Conservation (phyloP, 2,797 vertebrate genomes). For the Urocyon cinereoargenteus region DNA sequence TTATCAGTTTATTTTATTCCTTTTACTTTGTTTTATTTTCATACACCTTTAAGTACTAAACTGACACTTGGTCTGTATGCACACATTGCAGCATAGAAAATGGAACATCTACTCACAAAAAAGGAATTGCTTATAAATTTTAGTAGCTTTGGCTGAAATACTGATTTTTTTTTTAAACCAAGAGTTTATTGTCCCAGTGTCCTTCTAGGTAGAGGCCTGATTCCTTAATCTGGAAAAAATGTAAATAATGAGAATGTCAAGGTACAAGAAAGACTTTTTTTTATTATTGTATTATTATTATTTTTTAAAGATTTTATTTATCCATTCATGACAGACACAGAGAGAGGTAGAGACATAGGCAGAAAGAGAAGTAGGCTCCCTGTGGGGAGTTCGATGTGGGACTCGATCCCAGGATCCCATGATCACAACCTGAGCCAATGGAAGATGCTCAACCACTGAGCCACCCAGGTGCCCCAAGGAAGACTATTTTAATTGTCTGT, state of each 20-base stretch:
- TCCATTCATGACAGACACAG: too few species aligned
- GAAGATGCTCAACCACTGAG: too few species aligned
- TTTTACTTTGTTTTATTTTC: neutral
- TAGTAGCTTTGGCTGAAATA: neutral
- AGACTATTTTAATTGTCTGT: neutral
- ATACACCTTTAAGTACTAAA: neutral
- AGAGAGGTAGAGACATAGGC: too few species aligned
- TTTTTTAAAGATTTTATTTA: too few species aligned
- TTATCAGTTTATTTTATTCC: neutral
- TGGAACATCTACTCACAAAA: neutral
- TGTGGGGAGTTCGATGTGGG: too few species aligned
- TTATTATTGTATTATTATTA: too few species aligned
- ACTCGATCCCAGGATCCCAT: too few species aligned
- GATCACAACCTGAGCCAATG: too few species aligned
- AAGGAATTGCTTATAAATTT: neutral
- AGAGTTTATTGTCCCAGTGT: neutral
- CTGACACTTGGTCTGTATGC: neutral
- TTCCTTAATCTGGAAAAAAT: neutral
- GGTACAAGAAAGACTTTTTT: neutral
- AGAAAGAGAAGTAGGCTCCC: too few species aligned
- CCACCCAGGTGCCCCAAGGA: neutral
- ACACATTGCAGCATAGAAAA: neutral
- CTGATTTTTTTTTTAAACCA: neutral
- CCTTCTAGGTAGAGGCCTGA: neutral
- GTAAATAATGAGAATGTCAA: conserved; percentile 16